Base-by-base conservation (phyloP, 2,888 invertebrate genomes). In the Pasiphila rectangulata region DNA sequence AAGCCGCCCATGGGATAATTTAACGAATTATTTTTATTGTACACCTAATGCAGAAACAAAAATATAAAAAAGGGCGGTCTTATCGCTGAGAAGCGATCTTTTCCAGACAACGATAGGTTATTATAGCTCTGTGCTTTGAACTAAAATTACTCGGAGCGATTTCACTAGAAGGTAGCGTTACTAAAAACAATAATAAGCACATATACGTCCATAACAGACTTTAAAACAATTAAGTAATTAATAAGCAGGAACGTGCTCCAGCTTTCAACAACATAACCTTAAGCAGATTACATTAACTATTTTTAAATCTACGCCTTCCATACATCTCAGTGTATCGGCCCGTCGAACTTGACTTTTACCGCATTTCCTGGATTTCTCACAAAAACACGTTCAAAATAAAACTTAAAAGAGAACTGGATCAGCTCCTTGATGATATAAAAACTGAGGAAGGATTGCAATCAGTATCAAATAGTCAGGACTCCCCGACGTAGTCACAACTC, bases 261-360 rank as follows among this genome's bases (percentile, higher is more conserved):
- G 30, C 9, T 9, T 4, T 17, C 5, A 17, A 10, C 17, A 2
- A 32, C 1, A 10, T 34, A 34, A 27, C 35, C 25, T 35, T 42
- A 25, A 17, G 10, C 21, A 13, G 15, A 23, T 23, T 15, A 1
- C 21, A n/a, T 29, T 53, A 55, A 66, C 63, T 55, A 56, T 62
- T 67, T 64, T 61, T 32, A 52, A 56, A 41, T 17, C 25, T 38
- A 19, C 42, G 39, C 36, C 48, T 72, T 64, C 60, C 27, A 54
- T 55, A 50, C 24, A 52, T 41, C 29, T 57, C 56, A 61, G 82
- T 68, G 74, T 79, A 74, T 78, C 77, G 79, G 46, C 73, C 79
- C 54, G 54, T 55, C 64, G 79, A 62, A 72, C 85, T 86, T 86
- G 85, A 84, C 83, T 83, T 86, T 86, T 76, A 82, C 56, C 9